Percentiles rank a stretch among this genome's conserved stretches.
phyloP scores from a whole-genome alignment of 2,113 vertebrate genomes.

The Zapus hudsonius region DNA sequence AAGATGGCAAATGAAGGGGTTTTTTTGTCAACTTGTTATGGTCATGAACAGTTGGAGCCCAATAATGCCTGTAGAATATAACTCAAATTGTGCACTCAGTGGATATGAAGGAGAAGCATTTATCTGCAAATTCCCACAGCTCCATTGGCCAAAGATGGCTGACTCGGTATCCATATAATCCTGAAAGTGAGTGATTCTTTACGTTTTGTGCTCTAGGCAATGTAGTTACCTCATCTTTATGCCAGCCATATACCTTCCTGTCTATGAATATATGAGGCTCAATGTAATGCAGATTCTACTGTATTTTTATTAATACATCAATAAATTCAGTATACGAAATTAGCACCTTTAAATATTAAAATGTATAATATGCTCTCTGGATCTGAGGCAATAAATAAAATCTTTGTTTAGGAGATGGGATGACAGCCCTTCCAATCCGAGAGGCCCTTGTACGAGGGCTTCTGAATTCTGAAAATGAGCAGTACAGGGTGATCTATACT shows the following conservation, averaged over 20 bases:
- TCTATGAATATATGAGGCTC: not conserved
- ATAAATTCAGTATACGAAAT: not conserved
- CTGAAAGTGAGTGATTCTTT: not conserved
- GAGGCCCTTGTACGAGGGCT: not conserved
- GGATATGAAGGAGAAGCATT: not conserved
- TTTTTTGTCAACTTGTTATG: not conserved
- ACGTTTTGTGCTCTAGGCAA: too few species aligned
- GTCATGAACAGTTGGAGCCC: not conserved
- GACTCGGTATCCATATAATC: not conserved
- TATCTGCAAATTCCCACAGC: not conserved
- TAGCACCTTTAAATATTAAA: not conserved
- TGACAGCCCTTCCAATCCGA: not conserved
- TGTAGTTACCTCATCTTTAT: not conserved
- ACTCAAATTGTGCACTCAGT: not conserved
- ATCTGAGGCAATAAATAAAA: not conserved
- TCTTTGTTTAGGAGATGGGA: not conserved
- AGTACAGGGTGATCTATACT: not conserved
- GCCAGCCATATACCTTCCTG: not conserved
- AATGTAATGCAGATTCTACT: not conserved
- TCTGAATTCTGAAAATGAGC: not conserved
- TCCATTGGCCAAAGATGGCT: not conserved
- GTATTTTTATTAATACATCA: not conserved
- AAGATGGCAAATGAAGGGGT: not conserved
- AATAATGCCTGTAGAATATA: not conserved
- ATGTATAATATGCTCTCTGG: not conserved